Base-by-base conservation (phyloP, 2,113 vertebrate genomes). In the Caretta caretta region DNA sequence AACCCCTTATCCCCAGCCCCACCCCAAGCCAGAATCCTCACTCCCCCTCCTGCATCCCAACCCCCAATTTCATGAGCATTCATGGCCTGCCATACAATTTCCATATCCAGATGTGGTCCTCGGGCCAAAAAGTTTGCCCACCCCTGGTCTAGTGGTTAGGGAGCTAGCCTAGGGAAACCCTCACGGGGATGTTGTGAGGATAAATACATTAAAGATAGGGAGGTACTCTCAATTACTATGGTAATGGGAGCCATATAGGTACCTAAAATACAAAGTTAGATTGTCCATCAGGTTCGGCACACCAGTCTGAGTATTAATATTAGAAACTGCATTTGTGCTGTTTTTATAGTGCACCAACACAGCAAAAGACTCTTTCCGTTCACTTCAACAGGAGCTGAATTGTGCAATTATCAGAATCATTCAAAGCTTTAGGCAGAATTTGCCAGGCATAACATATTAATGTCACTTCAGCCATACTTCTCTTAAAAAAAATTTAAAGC, bases 341-440 rank as follows among this genome's bases (percentile, higher is more conserved):
- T 50, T 83, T 75, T 72, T 75, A 0, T 11, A 54, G 4, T 5
- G 35, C n/a, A 80, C 42, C 86, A 94, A 80, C 29, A 20, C 1
- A 86, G 24, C 25, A 25, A 22, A 49, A 38, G n/a, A 81, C 51
- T 4, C 19, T 4, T 53, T 69, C 49, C 69, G 50, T 25, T 57
- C 79, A 80, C 38, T 19, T 5, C 19, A 53, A 38, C 22, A 11
- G 42, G 19, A 89, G 16, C 1, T 0, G 76, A 13, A n/a, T 53
- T 83, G 25, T 5, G 65, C 62, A 75, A 54, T 89, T 90, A 83
- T 94, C 93, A 94, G 90, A 95, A 89, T 84, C 85, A 79, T 54
- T 78, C 48, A 90, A 89, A 91, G 19, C 81, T 72, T 90, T 85
- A 9, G 90, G 59, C 20, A 46, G 65, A 42, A 78, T 78, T 78